Base-by-base conservation (phyloP, 1,140 invertebrate species). In the Bombus breviceps region DNA sequence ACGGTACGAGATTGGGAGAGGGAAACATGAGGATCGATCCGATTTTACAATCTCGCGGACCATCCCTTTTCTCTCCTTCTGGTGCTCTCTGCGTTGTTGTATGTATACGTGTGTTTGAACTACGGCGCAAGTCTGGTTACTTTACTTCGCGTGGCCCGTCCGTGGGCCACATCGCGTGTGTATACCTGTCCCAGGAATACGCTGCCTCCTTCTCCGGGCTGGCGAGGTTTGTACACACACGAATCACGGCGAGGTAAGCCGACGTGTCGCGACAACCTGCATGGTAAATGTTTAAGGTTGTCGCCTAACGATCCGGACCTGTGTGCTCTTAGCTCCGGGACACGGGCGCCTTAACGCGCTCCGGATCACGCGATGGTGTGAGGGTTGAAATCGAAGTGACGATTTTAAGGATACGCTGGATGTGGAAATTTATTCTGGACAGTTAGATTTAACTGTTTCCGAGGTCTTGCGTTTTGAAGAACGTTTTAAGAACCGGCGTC, bases 11-110 rank as follows among this genome's bases (percentile, higher is more conserved):
- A 88, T 79, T 85, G 57, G 80, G 79, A 85, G 82, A 69, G 84
- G 83, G 73, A 76, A 77, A 80, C 62, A 64, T 80, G 86, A 82
- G 83, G 91, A 93, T 93, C 92, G 93, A 93, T 93, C 83, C 88
- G 92, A 94, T 94, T 94, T 93, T 93, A 92, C 93, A 93, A 94
- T 94, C 92, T 93, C 91, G 88, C 57, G 69, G 32, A 15, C 81
- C 57, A 15, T 28, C 39, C 32, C n/a, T n/a, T 43, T 25, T 13
- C 25, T 22, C 34, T 53, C 22, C 18, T n/a, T 18, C 12, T 10
- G 47, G 62, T 80, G 77, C 28, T 34, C 1, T 66, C 6, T 22
- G 2, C 12, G 66, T 37, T n/a, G 59, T n/a, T 62, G 18, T 34
- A 15, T 18, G 32, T 66, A 13, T 34, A n/a, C 15, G 86, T 92